A percentile compares a stretch with the other conserved stretches of the same genome.
These are phyloP conservation scores for Andrena minutula DNA, from an alignment of 2,888 invertebrate species.

Conservation along the genomic window DNA sequence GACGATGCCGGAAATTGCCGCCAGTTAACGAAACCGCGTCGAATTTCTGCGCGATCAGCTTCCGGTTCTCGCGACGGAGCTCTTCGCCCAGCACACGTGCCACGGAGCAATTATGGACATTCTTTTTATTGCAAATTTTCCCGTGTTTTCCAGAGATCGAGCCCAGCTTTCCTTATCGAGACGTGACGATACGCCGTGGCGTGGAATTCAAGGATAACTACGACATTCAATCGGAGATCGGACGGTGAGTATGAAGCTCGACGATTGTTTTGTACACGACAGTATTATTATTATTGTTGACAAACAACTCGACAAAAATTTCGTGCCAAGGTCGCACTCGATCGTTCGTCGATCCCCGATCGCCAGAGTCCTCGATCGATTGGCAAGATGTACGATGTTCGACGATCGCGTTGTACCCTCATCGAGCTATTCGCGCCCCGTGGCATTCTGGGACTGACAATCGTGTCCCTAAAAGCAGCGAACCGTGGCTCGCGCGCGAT, in stretches of 20 bases:
- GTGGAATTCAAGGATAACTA: slow-evolving; percentile 95
- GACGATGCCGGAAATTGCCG: slow-evolving; percentile 23
- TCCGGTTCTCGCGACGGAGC: background rate
- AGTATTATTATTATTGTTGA: slow-evolving; percentile 33
- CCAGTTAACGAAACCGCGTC: slow-evolving; percentile 26
- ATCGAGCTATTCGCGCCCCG: slow-evolving; percentile 4
- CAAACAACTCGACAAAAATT: slow-evolving; percentile 22
- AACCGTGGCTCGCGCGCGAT: slow-evolving; percentile 8
- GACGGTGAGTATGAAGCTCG: slow-evolving; percentile 89
- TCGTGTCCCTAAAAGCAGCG: background rate
- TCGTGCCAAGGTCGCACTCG: slow-evolving; percentile 46
- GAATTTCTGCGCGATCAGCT: slow-evolving; percentile 47
- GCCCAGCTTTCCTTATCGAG: slow-evolving; percentile 94
- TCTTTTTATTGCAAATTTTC: background rate
- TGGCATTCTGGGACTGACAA: slow-evolving; percentile 11
- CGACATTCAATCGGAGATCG: slow-evolving; percentile 95
- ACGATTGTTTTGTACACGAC: background rate
- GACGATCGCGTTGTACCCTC: background rate
- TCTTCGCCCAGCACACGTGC: background rate
- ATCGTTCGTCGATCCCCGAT: slow-evolving; percentile 3
- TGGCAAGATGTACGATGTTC: background rate
- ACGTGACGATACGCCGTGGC: slow-evolving; percentile 93
- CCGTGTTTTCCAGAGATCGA: slow-evolving; percentile 90
- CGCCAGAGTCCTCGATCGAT: background rate
- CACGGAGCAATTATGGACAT: no score